Base-by-base conservation (phyloP, 2,113 vertebrate genomes). In the Heterotilapia buettikoferi region DNA sequence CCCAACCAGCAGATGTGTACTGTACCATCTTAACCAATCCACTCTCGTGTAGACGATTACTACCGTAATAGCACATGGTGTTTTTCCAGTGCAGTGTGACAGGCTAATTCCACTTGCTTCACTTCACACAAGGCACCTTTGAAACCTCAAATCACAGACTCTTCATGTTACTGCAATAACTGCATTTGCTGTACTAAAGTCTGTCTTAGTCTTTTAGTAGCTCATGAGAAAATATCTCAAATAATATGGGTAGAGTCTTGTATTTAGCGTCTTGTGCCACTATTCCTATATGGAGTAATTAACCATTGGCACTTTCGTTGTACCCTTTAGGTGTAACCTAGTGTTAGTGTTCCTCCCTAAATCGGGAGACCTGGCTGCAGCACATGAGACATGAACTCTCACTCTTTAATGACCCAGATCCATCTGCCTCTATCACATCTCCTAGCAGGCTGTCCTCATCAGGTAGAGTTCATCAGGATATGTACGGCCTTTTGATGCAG, bases 401-500 rank as follows among this genome's bases (percentile, higher is more conserved):
- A 93, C 84, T 63, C 63, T 86, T 92, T 88, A 88, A 92, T 83
- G 87, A 93, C 80, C 86, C 86, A 82, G 83, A 91, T 94, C 83
- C 82, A 86, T 87, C 84, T 85, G 84, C 81, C 19, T 90, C 76
- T 76, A 47, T 92, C 87, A 84, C 80, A 33, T 89, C 45, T 47
- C 31, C 59, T 5, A 16, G 10, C 83, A 57, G 84, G n/a, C 56
- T 86, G 63, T 80, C 71, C 14, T 87, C 45, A 26, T 61, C 40
- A 61, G 80, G 31, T 52, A 6, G 7, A 50, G 50, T 52, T 83
- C 21, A 83, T 38, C 2, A 18, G n/a, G 5, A 50, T 12, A 9
- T 47, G 4, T 26, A 45, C 6, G n/a, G 9, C n/a, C 10, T 86
- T 78, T 78, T 78, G 71, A 29, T 31, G 10, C 26, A 52, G 45